These are phyloP conservation scores for Erebia aethiops DNA, from an alignment of 2,888 invertebrate genomes.

Conservation along the genomic window DNA sequence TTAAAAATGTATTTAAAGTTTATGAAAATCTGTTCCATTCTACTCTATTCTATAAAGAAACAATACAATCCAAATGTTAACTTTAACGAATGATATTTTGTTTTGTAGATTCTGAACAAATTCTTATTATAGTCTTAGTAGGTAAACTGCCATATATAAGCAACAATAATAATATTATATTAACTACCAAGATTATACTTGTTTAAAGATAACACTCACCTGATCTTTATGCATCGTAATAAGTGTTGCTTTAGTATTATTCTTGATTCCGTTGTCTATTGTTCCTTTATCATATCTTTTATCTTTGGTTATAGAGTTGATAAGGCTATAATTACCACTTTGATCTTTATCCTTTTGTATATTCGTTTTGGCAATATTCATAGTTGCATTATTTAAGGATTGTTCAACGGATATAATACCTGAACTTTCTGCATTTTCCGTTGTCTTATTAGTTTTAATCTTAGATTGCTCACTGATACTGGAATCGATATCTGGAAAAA, in stretches of 20 bases:
- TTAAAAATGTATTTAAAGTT: too few relatives aligned
- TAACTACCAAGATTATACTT: neutral
- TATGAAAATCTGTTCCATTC: too few relatives aligned
- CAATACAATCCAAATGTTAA: too few relatives aligned
- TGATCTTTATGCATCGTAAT: slow-evolving; percentile 10
- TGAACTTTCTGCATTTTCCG: slow-evolving; percentile 1
- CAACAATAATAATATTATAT: neutral
- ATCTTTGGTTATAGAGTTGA: slow-evolving; percentile 18
- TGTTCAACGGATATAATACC: slow-evolving; percentile 1
- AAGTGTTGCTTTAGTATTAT: slow-evolving; percentile 9
- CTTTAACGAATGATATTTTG: too few relatives aligned
- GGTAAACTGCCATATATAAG: neutral
- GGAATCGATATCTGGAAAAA: slow-evolving; percentile 63
- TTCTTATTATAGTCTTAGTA: too few relatives aligned
- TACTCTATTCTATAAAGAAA: too few relatives aligned
- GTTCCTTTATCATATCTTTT: slow-evolving; percentile 23
- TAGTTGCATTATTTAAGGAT: neutral
- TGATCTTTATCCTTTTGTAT: slow-evolving; percentile 20
- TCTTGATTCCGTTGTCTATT: slow-evolving; percentile 18
- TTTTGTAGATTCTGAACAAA: too few relatives aligned
- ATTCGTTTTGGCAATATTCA: neutral
- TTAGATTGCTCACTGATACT: slow-evolving; percentile 51
- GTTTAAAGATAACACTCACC: slow-evolving; percentile 18
- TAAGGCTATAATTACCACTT: slow-evolving; percentile 25
- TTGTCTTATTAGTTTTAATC: neutral